Base-by-base conservation (phyloP, 2,888 invertebrate species). In the Subacronicta megacephala region DNA sequence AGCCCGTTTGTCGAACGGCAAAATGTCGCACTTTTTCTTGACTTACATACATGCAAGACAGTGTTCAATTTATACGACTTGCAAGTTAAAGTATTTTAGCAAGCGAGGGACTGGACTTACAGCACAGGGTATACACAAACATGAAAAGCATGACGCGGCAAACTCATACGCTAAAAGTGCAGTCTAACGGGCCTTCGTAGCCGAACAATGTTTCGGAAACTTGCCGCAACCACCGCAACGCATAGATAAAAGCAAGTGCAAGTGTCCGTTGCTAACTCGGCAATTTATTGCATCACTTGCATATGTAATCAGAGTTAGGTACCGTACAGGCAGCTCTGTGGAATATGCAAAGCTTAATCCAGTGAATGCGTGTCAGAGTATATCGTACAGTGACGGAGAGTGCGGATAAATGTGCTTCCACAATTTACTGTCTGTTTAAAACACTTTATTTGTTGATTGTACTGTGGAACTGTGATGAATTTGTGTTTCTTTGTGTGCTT, bases 301-400 rank as follows among this genome's bases (percentile, higher is more conserved):
- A 83, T 85, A 81, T 82, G 78, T 85, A 85, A 83, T 81, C 74
- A 76, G 74, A 61, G 74, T 63, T 66, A 67, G 75, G 52, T 68
- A 49, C 72, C 61, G 52, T 57, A 56, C 63, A 64, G 62, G 62
- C 58, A 70, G 67, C 69, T 53, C 51, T 65, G 72, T 81, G 72
- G 83, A 88, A 86, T 88, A 88, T 88, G 84, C 87, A 85, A 81
- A 85, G 83, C 82, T 82, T 87, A 87, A 87, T 87, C 83, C 81
- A 72, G 80, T 77, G 75, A 81, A 83, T 81, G 82, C 81, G 77
- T 81, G 78, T 81, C 80, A 76, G 69, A 64, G 75, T 77, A 72
- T 75, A 80, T 75, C 70, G 67, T 71, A 75, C 70, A 67, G 62
- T 70, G 75, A 70, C 74, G 60, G 41, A 56, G 29, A 53, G 37